Evolutionary conservation across 2,888 invertebrate genomes (phyloP).

Genomic region (Microlaimidae sp.): DNA sequence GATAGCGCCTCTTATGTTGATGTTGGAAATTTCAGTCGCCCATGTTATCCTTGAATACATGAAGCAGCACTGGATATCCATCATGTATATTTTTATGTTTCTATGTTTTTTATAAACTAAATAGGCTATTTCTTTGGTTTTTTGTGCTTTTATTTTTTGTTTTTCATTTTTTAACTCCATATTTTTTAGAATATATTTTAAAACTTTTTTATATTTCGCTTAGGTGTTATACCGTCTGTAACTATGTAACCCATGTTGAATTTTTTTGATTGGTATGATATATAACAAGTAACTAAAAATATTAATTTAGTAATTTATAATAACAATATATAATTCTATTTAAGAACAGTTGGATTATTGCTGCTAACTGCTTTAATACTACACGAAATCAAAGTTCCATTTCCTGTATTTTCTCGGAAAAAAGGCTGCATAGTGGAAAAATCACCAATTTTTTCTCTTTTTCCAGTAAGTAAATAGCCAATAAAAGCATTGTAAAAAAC

Average conservation of each 20-base stretch:
- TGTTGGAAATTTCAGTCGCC: conserved; percentile 11
- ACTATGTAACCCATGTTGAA: not conserved
- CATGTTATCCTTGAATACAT: not conserved
- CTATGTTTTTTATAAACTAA: not conserved
- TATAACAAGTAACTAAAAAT: not conserved
- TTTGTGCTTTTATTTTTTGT: too few species aligned
- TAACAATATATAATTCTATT: not conserved
- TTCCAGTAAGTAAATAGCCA: conserved; percentile 14
- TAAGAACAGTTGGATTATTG: conserved; percentile 5
- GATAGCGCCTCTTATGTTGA: conserved; percentile 16
- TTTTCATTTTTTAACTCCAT: too few species aligned
- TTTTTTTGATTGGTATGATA: not conserved
- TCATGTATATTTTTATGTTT: conserved; percentile 7
- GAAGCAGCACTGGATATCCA: conserved; percentile 12
- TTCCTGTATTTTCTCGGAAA: not conserved
- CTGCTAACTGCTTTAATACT: conserved; percentile 9
- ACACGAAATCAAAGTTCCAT: conserved; percentile 9
- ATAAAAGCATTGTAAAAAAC: too few species aligned
- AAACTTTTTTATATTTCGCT: too few species aligned
- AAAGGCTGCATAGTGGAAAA: not conserved
- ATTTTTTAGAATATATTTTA: too few species aligned
- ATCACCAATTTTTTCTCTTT: conserved; percentile 11
- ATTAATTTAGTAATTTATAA: not conserved
- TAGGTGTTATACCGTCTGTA: too few species aligned
- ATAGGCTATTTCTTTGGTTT: too few species aligned